phyloP scores from a whole-genome alignment of 2,797 vertebrate species.

The Myiotriccus ornatus region DNA sequence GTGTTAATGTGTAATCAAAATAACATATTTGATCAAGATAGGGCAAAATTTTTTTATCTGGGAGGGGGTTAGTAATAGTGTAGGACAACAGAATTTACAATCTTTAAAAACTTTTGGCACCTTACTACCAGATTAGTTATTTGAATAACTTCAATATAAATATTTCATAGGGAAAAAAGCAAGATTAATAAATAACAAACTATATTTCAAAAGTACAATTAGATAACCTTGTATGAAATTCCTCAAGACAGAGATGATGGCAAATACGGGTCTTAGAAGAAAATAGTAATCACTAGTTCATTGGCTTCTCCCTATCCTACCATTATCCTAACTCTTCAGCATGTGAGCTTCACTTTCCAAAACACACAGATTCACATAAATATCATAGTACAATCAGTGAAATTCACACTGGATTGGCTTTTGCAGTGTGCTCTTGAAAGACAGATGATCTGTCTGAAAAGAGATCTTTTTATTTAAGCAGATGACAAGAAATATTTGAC shows the following conservation, averaged over 20 bases:
- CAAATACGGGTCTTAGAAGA: not conserved
- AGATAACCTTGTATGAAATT: not conserved
- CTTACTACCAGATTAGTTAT: not conserved
- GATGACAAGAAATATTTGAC: not conserved
- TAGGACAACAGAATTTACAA: not conserved
- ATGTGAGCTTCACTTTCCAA: not conserved
- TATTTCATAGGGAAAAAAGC: not conserved
- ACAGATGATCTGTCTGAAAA: not conserved
- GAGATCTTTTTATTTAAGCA: not conserved
- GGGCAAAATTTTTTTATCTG: rapidly evolving
- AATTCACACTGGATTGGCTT: not conserved
- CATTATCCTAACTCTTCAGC: not conserved
- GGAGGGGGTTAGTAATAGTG: not conserved
- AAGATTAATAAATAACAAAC: not conserved
- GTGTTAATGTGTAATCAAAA: not conserved
- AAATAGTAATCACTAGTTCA: not conserved
- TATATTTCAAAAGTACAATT: not conserved
- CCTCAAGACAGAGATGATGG: not conserved
- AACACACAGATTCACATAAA: not conserved
- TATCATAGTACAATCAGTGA: not conserved
- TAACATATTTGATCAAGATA: not conserved
- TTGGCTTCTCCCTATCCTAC: not conserved
- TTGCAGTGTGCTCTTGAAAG: not conserved
- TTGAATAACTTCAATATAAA: not conserved
- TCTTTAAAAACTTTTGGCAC: not conserved